A percentile compares a stretch with the other conserved stretches of the same genome.
These are phyloP conservation scores for Paraplagusia blochii DNA, from an alignment of 2,113 vertebrate genomes.

Conservation along the genomic window DNA sequence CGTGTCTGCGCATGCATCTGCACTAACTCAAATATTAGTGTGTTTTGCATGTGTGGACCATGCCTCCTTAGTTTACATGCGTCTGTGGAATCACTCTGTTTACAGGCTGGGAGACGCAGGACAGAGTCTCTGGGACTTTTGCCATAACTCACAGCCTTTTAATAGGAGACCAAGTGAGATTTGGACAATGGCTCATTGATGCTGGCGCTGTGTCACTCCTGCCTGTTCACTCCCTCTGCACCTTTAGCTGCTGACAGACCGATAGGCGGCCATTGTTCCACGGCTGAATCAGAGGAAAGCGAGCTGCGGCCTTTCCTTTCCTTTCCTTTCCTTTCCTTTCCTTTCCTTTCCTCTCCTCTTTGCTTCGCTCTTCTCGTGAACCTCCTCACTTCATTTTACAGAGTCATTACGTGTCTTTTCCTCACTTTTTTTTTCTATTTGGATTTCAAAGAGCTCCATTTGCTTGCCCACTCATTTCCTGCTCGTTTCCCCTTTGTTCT, in stretches of 20 bases:
- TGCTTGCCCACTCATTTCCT: slow-evolving; percentile 31
- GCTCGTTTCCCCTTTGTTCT: slow-evolving; percentile 35
- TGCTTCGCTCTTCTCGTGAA: slow-evolving; percentile 3
- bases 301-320: slow-evolving; percentile 47
- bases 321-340: slow-evolving; percentile 35
- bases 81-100: slow-evolving; percentile 36
- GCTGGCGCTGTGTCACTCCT: slow-evolving; percentile 52
- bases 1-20: slow-evolving; percentile 8
- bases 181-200: slow-evolving; percentile 72
- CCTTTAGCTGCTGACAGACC: slow-evolving; percentile 72
- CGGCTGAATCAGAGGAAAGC: slow-evolving; percentile 76
- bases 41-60: slow-evolving; percentile 25
- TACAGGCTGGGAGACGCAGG: slow-evolving; percentile 23
- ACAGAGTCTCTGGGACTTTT: slow-evolving; percentile 14
- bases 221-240: slow-evolving; percentile 68
- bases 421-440: slow-evolving; percentile 32
- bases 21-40: slow-evolving; percentile 19
- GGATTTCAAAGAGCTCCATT: slow-evolving; percentile 31
- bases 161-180: slow-evolving; percentile 54
- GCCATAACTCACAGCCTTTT: slow-evolving; percentile 53
- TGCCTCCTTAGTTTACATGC: slow-evolving; percentile 16
- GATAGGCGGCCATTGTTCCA: slow-evolving; percentile 76
- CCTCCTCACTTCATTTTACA: slow-evolving; percentile 24
- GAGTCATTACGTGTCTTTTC: slow-evolving; percentile 12
- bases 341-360: slow-evolving; percentile 36